These are phyloP conservation scores for Lithobius niger DNA, from an alignment of 1,140 invertebrate species.

Conservation along the genomic window DNA sequence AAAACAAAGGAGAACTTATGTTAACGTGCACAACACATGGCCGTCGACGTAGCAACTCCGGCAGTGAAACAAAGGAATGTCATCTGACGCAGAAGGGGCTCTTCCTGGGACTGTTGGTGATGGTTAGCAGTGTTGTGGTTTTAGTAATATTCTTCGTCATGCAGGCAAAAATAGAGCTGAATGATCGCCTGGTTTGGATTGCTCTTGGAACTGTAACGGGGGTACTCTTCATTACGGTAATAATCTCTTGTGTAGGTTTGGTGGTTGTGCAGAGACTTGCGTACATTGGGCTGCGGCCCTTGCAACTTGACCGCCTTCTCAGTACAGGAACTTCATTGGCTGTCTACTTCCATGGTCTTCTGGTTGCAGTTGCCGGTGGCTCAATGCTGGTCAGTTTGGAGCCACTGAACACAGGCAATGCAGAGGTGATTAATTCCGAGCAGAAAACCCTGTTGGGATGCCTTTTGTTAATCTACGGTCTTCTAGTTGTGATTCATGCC, in stretches of 20 bases:
- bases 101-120: constrained; percentile 44
- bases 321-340: neutral
- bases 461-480: neutral
- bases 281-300: neutral
- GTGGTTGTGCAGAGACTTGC: constrained; percentile 21
- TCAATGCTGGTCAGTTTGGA: neutral
- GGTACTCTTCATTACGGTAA: constrained; percentile 33
- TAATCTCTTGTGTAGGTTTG: constrained; percentile 33
- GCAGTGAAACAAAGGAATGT: constrained; percentile 40
- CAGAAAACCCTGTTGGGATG: too few relatives aligned
- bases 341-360: neutral
- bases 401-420: too few relatives aligned
- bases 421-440: too few relatives aligned
- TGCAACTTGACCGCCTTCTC: constrained; percentile 34
- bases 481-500: constrained; percentile 8
- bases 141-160: constrained; percentile 50
- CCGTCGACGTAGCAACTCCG: constrained; percentile 9
- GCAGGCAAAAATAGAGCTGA: constrained; percentile 41
- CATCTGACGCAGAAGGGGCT: constrained; percentile 44
- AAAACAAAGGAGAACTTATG: neutral
- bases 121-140: constrained; percentile 45
- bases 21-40: neutral
- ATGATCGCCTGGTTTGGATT: constrained; percentile 30
- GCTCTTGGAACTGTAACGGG: constrained; percentile 20
- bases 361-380: neutral